A percentile compares a stretch with the other conserved stretches of the same genome.
Conservation (phyloP, 2,113 vertebrate genomes). For the Galbula dea region DNA sequence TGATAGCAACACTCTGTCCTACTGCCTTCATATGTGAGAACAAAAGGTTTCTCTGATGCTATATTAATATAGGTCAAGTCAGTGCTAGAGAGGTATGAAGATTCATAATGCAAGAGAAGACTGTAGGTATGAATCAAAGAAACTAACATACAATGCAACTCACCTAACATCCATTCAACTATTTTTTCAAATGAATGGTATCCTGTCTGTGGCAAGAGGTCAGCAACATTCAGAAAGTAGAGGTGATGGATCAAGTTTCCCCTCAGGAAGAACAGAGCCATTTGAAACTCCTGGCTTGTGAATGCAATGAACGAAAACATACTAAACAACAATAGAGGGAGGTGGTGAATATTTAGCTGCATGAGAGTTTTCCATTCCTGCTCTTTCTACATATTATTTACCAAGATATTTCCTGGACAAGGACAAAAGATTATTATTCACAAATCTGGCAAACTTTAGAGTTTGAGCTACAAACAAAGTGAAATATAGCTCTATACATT, state of each 20-base stretch:
- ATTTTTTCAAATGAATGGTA: not conserved
- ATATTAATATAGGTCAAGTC: not conserved
- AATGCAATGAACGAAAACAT: not conserved
- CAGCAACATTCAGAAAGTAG: not conserved
- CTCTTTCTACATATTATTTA: not conserved
- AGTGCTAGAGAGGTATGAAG: not conserved
- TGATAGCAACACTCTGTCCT: not conserved
- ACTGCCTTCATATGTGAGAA: not conserved
- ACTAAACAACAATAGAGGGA: not conserved
- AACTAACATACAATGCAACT: not conserved
- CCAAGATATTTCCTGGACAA: not conserved
- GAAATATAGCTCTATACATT: slow-evolving; percentile 27
- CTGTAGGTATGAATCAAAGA: not conserved
- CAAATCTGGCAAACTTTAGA: not conserved
- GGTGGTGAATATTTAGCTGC: not conserved
- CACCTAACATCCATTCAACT: not conserved
- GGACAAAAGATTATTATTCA: not conserved
- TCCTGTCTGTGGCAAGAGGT: not conserved
- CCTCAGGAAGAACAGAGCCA: not conserved
- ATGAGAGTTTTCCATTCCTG: not conserved
- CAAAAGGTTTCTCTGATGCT: not conserved
- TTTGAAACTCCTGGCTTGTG: not conserved
- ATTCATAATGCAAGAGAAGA: not conserved
- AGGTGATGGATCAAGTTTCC: not conserved
- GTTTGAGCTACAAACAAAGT: slow-evolving; percentile 31